Percentiles rank a stretch among this genome's conserved stretches.
phyloP scores from a whole-genome alignment of 30 jellyfish, hydroid and myxozoan genomes.

The Aurelia aurita region DNA sequence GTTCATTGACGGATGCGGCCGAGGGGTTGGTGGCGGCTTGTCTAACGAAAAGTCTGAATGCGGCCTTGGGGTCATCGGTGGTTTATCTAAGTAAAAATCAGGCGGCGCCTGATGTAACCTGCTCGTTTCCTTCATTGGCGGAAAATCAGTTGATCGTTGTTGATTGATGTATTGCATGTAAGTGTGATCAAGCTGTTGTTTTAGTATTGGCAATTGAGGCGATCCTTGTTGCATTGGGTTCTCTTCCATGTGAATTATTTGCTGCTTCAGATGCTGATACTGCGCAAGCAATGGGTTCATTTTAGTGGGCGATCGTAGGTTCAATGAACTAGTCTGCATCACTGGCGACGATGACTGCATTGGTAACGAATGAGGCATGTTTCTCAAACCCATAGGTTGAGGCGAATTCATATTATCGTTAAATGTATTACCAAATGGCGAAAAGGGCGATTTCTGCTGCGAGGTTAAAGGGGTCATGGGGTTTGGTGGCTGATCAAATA shows the following conservation, averaged over 20 bases:
- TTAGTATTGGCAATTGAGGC: conserved; percentile 40
- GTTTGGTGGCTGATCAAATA: conserved; percentile 78
- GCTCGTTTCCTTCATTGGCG: conserved; percentile 32
- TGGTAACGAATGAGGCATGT: conserved; percentile 54
- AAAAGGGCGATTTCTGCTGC: conserved; percentile 66
- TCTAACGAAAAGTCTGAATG: conserved; percentile 59
- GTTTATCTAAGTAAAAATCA: conserved; percentile 60
- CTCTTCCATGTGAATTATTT: conserved; percentile 59
- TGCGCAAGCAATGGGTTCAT: conserved; percentile 62
- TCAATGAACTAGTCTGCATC: conserved; percentile 43
- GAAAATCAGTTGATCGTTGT: conserved; percentile 51
- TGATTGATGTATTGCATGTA: conserved; percentile 62
- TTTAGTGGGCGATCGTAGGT: conserved; percentile 66
- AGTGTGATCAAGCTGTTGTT: conserved; percentile 59
- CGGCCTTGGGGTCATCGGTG: conserved; percentile 73
- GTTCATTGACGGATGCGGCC: conserved; percentile 49
- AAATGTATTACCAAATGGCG: conserved; percentile 61
- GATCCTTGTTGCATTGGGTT: conserved; percentile 49
- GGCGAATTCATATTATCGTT: conserved; percentile 56
- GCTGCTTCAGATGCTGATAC: conserved; percentile 73
- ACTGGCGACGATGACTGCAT: conserved; percentile 52
- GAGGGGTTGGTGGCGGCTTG: conserved; percentile 72
- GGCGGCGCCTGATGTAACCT: conserved; percentile 44
- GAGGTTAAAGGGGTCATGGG: conserved; percentile 66
- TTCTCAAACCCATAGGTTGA: conserved; percentile 34